Base-by-base conservation (phyloP, 2,888 invertebrate genomes). In the Macrosiphum euphorbiae region DNA sequence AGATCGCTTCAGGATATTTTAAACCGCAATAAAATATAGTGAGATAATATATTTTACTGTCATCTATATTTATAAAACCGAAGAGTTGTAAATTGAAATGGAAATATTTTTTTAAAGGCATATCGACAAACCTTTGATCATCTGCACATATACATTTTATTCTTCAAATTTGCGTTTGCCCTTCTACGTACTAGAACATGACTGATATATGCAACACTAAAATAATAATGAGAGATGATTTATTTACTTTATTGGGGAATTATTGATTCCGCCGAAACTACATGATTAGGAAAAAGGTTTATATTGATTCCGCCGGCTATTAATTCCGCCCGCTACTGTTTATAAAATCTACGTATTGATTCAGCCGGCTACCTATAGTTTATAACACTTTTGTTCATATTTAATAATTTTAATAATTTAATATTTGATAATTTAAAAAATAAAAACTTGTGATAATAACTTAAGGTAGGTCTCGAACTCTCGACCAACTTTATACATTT, bases 1-100 rank as follows among this genome's bases (percentile, higher is more conserved):
- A 16, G 67, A 67, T 67, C 67, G 35, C 67, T n/a, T 0, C 16
- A 16, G 2, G 67, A 67, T 67, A 35, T 67, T n/a, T 67, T 35
- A 16, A 67, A 16, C 67, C n/a, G 67, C n/a, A 67, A 67, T 67
- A 90, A 67, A 90, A 90, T 28, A 50, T 67, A 47, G 41, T 61
- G 89, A 47, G 10, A 47, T 89, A 0, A 28, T 47, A 47, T 47
- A n/a, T 47, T 89, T 89, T 89, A 89, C 61, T 47, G 47, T 47
- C 47, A n/a, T 47, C 28, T 89, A 61, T 89, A 89, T 58, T 89
- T 61, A 61, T 89, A 44, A n/a, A 47, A 10, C 50, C 50, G 11
- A 67, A n/a, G 7, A 87, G n/a, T 52, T 20, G 1, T 5, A n/a
- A 87, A 16, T 52, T 20, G 1, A 1, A n/a, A 50, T 35, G 28